phyloP scores from a whole-genome alignment of 2,888 invertebrate genomes.

The Neocrepidodera transversa region DNA sequence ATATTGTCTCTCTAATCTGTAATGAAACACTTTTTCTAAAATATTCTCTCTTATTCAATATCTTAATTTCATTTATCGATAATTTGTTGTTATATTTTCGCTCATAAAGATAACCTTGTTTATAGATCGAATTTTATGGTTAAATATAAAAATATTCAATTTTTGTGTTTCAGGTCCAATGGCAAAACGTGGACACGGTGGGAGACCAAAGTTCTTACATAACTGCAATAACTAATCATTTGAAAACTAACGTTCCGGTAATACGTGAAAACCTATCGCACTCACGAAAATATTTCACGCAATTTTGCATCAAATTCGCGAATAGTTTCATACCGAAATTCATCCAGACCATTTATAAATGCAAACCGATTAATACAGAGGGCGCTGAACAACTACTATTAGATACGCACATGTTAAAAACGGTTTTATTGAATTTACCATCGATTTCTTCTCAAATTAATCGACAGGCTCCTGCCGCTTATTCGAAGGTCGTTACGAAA shows the following conservation, averaged over 20 bases:
- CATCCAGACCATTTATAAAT: conserved; percentile 88
- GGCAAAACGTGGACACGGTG: conserved; percentile 92
- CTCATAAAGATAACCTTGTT: neutral
- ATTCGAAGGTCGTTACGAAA: conserved; percentile 73
- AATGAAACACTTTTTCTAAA: no score
- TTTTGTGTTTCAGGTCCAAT: conserved; percentile 72
- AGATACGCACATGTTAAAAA: conserved; percentile 94
- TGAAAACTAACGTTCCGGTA: conserved; percentile 87
- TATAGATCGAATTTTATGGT: no score
- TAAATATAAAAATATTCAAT: no score
- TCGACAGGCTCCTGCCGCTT: conserved; percentile 88
- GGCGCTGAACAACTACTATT: conserved; percentile 95
- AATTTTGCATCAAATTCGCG: conserved; percentile 96
- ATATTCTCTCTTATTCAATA: no score
- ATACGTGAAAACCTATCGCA: conserved; percentile 88
- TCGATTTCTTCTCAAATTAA: conserved; percentile 89
- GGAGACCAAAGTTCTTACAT: conserved; percentile 98
- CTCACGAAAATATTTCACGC: conserved; percentile 96
- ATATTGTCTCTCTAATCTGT: no score
- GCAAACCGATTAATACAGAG: conserved; percentile 85
- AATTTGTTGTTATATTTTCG: neutral
- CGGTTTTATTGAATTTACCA: conserved; percentile 92
- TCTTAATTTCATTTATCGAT: neutral
- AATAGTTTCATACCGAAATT: conserved; percentile 96
- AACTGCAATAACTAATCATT: conserved; percentile 84